Percentiles rank a stretch among this genome's conserved stretches.
Conservation (phyloP, 2,113 vertebrate species). For the Tyrannus savana region DNA sequence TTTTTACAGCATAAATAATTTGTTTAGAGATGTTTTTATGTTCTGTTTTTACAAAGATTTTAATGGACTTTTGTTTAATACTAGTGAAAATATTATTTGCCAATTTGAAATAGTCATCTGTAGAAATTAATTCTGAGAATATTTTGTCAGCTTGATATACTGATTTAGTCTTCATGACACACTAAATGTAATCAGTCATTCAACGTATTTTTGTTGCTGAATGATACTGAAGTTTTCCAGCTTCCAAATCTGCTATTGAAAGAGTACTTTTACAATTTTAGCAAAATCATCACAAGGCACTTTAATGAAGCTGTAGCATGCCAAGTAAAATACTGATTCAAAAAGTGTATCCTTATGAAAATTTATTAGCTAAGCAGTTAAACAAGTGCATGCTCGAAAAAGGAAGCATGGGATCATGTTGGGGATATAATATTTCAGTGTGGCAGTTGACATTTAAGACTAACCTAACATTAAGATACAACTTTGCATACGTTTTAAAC, state of each 20-base stretch:
- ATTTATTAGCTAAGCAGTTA: conserved; percentile 19
- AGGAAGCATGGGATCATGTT: conserved; percentile 43
- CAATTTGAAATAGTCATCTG: conserved; percentile 46
- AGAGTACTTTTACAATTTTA: not conserved
- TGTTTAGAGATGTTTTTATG: conserved; percentile 61
- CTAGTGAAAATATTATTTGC: conserved; percentile 54
- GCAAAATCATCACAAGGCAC: conserved; percentile 36
- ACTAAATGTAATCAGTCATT: conserved; percentile 37
- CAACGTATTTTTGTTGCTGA: not conserved
- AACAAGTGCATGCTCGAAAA: conserved; percentile 60
- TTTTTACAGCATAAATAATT: conserved; percentile 71
- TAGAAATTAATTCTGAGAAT: conserved; percentile 25
- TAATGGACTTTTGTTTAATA: conserved; percentile 57
- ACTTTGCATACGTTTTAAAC: conserved; percentile 53
- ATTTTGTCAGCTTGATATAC: not conserved
- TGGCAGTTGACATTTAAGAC: conserved; percentile 50
- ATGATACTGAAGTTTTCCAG: not conserved
- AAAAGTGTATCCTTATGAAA: not conserved
- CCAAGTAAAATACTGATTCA: conserved; percentile 23
- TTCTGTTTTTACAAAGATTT: conserved; percentile 63
- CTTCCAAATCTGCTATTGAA: not conserved
- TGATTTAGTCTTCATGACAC: not conserved
- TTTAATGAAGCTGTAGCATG: conserved; percentile 43
- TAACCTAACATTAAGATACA: conserved; percentile 66
- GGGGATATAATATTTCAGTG: conserved; percentile 49